phyloP scores from a whole-genome alignment of 2,797 vertebrate species.

The Hypotaenidia okinawae region DNA sequence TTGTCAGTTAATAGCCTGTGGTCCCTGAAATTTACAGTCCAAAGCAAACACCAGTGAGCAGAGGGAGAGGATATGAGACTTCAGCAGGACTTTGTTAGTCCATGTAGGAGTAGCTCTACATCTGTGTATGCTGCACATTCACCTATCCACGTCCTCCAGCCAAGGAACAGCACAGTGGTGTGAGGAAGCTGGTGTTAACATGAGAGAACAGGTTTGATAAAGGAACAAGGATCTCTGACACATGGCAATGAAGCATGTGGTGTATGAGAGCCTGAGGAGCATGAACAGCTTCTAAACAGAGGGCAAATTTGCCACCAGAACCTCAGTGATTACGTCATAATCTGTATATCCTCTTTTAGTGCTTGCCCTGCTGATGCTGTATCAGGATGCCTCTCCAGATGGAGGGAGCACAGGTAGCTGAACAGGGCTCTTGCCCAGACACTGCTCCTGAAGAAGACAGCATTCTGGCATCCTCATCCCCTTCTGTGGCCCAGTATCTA shows the following conservation, averaged over 20 bases:
- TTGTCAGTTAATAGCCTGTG: not conserved
- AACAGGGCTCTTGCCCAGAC: not conserved
- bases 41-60: not conserved
- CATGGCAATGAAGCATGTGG: not conserved
- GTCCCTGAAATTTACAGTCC: not conserved
- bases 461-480: not conserved
- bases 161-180: not conserved
- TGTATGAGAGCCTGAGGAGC: not conserved
- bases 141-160: not conserved
- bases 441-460: not conserved
- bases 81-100: rapidly evolving
- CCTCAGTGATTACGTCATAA: not conserved
- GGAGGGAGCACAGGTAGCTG: not conserved
- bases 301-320: not conserved
- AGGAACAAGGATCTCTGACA: not conserved
- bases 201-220: not conserved
- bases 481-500: not conserved
- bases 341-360: not conserved
- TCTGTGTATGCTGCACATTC: not conserved
- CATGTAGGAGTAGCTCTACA: not conserved
- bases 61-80: not conserved
- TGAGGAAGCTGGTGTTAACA: not conserved
- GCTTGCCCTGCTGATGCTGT: not conserved
- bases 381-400: not conserved
- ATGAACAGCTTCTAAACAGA: not conserved